Evolutionary conservation across 2,797 vertebrate genomes (phyloP).

Genomic region (Xyrichtys novacula): DNA sequence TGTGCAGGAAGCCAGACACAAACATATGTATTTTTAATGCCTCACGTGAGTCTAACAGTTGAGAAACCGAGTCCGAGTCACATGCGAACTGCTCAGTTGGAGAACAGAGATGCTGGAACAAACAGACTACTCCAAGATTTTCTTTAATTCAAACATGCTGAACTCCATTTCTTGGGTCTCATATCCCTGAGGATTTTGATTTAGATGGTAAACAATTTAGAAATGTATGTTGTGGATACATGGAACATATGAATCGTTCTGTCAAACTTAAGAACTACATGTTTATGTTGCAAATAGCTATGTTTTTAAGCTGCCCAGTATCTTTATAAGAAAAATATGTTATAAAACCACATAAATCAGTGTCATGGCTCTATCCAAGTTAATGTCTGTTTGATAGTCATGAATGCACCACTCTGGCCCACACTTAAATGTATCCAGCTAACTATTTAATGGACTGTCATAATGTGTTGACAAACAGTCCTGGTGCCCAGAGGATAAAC

Average conservation of each 20-base stretch:
- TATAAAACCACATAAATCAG: not conserved
- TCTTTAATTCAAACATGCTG: constrained; percentile 1
- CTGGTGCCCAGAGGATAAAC: not conserved
- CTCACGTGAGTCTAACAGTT: not conserved
- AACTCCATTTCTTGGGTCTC: not conserved
- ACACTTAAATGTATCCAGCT: not conserved
- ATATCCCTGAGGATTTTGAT: not conserved
- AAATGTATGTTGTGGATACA: not conserved
- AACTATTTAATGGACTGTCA: not conserved
- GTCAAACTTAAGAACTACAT: constrained; percentile 3
- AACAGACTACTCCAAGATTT: constrained; percentile 9
- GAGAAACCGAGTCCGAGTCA: not conserved
- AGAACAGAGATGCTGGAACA: constrained; percentile 4
- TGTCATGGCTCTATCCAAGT: not conserved
- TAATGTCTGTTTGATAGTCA: not conserved
- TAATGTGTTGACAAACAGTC: not conserved
- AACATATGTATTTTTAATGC: not conserved
- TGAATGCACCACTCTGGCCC: not conserved
- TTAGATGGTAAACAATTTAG: not conserved
- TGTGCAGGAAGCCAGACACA: constrained; percentile 16
- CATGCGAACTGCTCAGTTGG: constrained; percentile 1
- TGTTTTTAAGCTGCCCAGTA: not conserved
- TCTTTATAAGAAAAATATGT: not conserved
- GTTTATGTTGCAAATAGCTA: not conserved
- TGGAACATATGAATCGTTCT: not conserved